Base-by-base conservation (phyloP, 2,113 vertebrate genomes). In the Tylochromis polylepis region DNA sequence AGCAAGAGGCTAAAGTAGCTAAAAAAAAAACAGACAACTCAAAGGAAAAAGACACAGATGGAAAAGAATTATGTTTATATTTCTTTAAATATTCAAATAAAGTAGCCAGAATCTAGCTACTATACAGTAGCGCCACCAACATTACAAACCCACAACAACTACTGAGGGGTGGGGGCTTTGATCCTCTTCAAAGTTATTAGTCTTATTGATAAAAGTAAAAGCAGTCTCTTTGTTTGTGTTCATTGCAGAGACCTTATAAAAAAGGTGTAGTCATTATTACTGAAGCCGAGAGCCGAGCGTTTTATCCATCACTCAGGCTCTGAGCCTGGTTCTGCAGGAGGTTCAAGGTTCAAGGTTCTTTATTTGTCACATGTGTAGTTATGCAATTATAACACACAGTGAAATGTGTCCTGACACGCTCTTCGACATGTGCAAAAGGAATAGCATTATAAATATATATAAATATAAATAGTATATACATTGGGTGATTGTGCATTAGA, bases 71-170 rank as follows among this genome's bases (percentile, higher is more conserved):
- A 2, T 41, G 62, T 67, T 41, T 65, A 34, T 65, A 38, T 38
- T 65, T 65, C 60, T 65, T 65, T 65, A 65, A 29, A 29, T 29
- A 29, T 29, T 29, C 3, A 29, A 29, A 29, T 29, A 29, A 29
- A 29, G 29, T 65, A 65, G 60, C 20, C 62, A 22, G 20, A 67
- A 41, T 41, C 34, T 67, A 67, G 62, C 62, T 41, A 22, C 34
- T 24, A 67, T 67, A 22, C 36, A 22, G 20, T 41, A 67, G 36
- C 41, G 0, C 20, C 0, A 0, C 20, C 62, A 67, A 41, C n/a
- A 5, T 67, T 22, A 41, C 3, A 67, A 67, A 67, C 36, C 62
- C n/a, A 2, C 62, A 22, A 67, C 0, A 67, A 67, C 36, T 41
- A 9, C 36, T 41, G 11, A 67, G 12, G 36, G 36, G n/a, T 67